Evolutionary conservation across 2,113 vertebrate genomes (phyloP).

Genomic region (Hippotragus niger): DNA sequence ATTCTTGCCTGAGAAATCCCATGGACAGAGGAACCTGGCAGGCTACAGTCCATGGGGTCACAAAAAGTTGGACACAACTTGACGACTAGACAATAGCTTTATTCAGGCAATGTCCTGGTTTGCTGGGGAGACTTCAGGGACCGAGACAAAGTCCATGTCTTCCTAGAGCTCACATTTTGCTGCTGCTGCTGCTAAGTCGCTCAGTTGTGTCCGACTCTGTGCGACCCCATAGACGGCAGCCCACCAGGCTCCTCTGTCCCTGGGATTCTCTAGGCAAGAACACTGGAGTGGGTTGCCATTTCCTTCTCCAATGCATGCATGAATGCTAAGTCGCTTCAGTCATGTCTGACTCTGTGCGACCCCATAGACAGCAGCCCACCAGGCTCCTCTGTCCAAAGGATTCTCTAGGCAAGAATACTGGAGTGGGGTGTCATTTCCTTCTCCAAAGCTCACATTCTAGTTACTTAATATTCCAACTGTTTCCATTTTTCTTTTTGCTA

Average conservation of each 20-base stretch:
- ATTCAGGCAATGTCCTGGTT: background rate
- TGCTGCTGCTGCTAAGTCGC: background rate
- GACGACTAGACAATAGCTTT: background rate
- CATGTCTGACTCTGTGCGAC: fast-evolving
- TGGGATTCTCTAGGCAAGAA: background rate
- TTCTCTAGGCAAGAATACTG: background rate
- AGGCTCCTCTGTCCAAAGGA: background rate
- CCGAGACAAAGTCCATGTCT: background rate
- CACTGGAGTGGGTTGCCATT: background rate
- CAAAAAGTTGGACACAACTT: background rate
- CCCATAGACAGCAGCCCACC: background rate
- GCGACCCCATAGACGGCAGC: background rate
- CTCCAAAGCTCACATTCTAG: background rate
- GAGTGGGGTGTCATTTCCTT: background rate
- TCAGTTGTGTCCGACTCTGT: fast-evolving
- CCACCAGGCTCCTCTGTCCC: background rate
- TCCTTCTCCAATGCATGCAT: too few relatives aligned
- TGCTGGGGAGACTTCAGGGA: background rate
- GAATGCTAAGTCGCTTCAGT: background rate
- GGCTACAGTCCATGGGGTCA: background rate
- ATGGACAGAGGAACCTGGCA: background rate
- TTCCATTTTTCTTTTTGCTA: background rate
- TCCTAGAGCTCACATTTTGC: background rate
- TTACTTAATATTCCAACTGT: background rate
- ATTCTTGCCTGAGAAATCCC: background rate